Conservation (phyloP, 35 echinoderm and acorn worm species). For the Ophioderma brevispina region DNA sequence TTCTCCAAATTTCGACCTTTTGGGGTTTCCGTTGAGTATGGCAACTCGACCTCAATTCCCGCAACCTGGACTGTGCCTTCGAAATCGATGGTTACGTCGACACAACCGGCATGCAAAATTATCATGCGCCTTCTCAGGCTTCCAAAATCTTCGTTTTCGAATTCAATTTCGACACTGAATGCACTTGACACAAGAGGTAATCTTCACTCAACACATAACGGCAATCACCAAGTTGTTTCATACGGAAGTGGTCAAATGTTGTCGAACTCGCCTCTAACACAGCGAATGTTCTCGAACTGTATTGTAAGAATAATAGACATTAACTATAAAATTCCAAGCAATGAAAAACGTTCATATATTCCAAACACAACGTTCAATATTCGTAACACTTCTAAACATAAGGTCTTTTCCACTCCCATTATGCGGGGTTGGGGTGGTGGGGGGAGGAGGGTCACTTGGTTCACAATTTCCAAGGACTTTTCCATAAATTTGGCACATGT, state of each 20-base stretch:
- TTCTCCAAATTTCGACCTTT: conserved; percentile 18
- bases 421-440: no score
- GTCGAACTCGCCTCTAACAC: neutral
- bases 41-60: conserved; percentile 42
- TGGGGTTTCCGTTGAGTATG: conserved; percentile 43
- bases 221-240: conserved; percentile 29
- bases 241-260: conserved; percentile 37
- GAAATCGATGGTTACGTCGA: conserved; percentile 46
- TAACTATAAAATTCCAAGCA: no score
- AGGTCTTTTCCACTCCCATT: no score
- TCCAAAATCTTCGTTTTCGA: conserved; percentile 13
- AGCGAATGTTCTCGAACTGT: conserved; percentile 42
- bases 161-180: conserved; percentile 54
- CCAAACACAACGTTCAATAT: no score
- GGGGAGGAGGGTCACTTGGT: no score
- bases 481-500: no score
- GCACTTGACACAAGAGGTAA: conserved; percentile 25
- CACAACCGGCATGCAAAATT: conserved; percentile 43
- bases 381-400: no score
- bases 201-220: conserved; percentile 63
- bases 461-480: no score
- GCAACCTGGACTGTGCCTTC: conserved; percentile 51
- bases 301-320: no score
- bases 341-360: no score
- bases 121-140: neutral